A percentile compares a stretch with the other conserved stretches of the same genome.
Conservation (phyloP, 2,888 invertebrate genomes). For the Nomada ferruginata region DNA sequence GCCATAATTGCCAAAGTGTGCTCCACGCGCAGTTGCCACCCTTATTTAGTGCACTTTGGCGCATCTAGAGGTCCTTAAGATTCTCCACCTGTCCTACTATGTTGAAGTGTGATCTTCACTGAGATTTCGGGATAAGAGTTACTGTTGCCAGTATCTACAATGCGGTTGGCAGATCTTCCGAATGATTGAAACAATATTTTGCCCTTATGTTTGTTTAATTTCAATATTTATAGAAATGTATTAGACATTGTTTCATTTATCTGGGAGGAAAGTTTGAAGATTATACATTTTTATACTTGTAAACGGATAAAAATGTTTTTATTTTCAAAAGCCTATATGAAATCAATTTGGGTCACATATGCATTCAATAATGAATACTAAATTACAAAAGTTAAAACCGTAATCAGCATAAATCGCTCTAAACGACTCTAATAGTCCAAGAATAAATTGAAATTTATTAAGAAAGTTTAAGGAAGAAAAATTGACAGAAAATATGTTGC, state of each 20-base stretch:
- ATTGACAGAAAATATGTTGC: too few relatives aligned
- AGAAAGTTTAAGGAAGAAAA: too few relatives aligned
- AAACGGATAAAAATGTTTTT: too few relatives aligned
- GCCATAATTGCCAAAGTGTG: constrained; percentile 46
- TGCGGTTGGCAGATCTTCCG: background rate
- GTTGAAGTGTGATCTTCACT: constrained; percentile 42
- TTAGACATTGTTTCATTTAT: background rate
- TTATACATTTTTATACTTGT: too few relatives aligned
- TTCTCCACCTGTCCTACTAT: constrained; percentile 46
- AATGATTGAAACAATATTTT: background rate
- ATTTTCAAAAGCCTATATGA: too few relatives aligned
- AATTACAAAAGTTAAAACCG: too few relatives aligned
- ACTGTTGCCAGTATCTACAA: constrained; percentile 14
- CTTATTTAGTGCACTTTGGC: constrained; percentile 40
- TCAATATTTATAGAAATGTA: background rate
- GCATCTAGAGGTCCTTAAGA: constrained; percentile 48
- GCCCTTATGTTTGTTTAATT: background rate
- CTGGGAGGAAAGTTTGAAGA: background rate
- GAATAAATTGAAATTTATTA: too few relatives aligned
- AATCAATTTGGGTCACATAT: too few relatives aligned
- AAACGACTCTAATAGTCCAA: too few relatives aligned
- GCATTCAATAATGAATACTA: too few relatives aligned
- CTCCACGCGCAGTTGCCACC: constrained; percentile 37
- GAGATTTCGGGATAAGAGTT: constrained; percentile 48
- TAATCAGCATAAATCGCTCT: too few relatives aligned